Evolutionary conservation across 2,888 invertebrate genomes (phyloP), one percentile per base, ranked within the genome.

Genomic region (Caenorhabditis imperialis): DNA sequence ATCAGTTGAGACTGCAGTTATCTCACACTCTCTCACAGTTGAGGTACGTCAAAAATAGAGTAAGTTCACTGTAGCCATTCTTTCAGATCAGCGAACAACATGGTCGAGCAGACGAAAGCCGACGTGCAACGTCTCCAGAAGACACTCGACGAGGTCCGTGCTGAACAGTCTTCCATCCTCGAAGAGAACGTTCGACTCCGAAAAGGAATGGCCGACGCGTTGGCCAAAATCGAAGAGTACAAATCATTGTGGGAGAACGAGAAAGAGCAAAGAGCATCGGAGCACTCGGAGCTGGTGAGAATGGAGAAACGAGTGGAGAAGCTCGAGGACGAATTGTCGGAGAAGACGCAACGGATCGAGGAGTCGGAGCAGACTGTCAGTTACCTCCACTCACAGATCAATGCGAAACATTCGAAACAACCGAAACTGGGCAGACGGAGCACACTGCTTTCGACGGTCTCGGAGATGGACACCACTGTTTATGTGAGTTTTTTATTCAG

Each of bases 341-440:
- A 62, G 18, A 51, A 44, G 14, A 8, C n/a, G 18, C 25, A 48
- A 25, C 47, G 44, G 25, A 18, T 47, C 2, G 14, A 8, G 10
- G 38, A 47, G 18, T 25, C 25, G 16, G 37, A 60, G 12, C 37
- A 60, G 37, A 54, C 77, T 3, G 67, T 62, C 25, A 61, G 71
- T 25, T 79, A 79, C 57, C 73, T 76, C 27, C 75, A 79, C 45
- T 54, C 61, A 30, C 77, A 75, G 33, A 72, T 75, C 20, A 77
- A 75, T 38, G 60, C 53, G 16, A 77, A 75, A 37, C 72, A 75
- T 23, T 5, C 22, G 20, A 38, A 38, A 25, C 30, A 65, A 51
- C 75, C 77, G 16, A 77, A 77, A 55, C 67, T 73, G 23, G 54
- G 67, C 33, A 42, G 72, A 16, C 18, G 77, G 3, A 58, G 58